Evolutionary conservation across 2,888 invertebrate species (phyloP), one percentile per base, ranked within the genome.

Genomic region (Amiota minor): DNA sequence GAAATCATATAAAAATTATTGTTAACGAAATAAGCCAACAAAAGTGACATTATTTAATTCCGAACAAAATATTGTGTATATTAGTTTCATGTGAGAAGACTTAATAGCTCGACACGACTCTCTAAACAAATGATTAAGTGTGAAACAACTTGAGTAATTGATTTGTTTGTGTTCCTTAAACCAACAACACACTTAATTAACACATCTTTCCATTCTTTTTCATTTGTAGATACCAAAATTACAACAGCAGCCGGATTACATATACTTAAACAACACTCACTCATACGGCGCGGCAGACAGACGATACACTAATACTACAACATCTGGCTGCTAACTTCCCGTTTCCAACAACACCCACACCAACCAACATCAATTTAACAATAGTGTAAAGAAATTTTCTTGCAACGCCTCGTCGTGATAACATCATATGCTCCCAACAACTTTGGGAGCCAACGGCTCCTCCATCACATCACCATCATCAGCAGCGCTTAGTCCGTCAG

Each of bases 401-500:
- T 20, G 61, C 65, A 47, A 16, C 47, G 65, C 49, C 46, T 55
- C 18, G 6, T 35, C 6, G 2, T 35, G 35, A 9, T 68, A 9
- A 76, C 35, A 56, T 68, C 76, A 76, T 79, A 87, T 87, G 89
- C 80, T 87, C 74, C 84, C 88, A 73, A 75, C 85, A 77, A 78
- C 82, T 72, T 78, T 86, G 71, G 87, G 90, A 88, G 88, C 86
- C 79, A 86, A 87, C 81, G 86, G 84, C 71, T 23, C 83, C 80
- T 18, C 16, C 18, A 35, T 35, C 35, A 35, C 35, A 6, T 35
- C 35, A 35, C 35, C 35, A 35, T 14, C 76, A 82, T 79, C 75
- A n/a, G 77, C 77, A 83, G 89, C 90, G 78, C 85, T 90, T 78
- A 90, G 90, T 83, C 89, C 88, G 79, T 86, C 89, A 73, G 90